These are phyloP conservation scores for Physella acuta DNA, from an alignment of 1,140 invertebrate species.

Conservation along the genomic window DNA sequence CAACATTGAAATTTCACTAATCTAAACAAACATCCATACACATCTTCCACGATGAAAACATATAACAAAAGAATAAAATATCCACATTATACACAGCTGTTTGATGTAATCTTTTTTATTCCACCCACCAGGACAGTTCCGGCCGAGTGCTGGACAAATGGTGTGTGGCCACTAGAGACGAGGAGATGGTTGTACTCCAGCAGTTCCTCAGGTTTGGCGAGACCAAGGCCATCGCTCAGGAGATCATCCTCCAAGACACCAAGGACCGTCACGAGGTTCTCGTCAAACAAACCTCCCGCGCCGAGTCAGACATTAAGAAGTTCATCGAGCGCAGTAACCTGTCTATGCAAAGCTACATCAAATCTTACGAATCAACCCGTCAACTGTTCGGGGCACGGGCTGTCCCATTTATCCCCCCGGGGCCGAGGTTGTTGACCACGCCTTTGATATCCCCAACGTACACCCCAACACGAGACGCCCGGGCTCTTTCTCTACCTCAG, in stretches of 20 bases:
- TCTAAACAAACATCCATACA: no score
- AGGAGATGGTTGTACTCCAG: constrained; percentile 81
- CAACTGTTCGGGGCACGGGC: constrained; percentile 48
- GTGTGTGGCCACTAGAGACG: constrained; percentile 79
- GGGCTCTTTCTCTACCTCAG: constrained; percentile 42
- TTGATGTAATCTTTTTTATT: constrained; percentile 21
- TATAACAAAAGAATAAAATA: no score
- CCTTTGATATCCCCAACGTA: constrained; percentile 40
- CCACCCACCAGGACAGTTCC: constrained; percentile 62
- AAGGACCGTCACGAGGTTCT: constrained; percentile 55
- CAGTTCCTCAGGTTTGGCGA: constrained; percentile 84
- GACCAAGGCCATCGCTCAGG: constrained; percentile 79
- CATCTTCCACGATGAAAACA: no score
- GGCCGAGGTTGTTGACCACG: constrained; percentile 41
- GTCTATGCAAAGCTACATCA: constrained; percentile 53
- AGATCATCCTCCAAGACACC: constrained; percentile 71
- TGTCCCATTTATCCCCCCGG: constrained; percentile 42
- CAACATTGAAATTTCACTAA: no score
- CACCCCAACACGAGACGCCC: constrained; percentile 33
- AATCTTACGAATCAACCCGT: constrained; percentile 43
- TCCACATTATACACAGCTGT: no score
- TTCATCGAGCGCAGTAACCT: constrained; percentile 63
- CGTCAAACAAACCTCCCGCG: constrained; percentile 48
- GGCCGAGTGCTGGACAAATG: constrained; percentile 77
- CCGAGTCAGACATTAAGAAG: constrained; percentile 66